phyloP scores from a whole-genome alignment of 2,113 vertebrate species.

The Colistium nudipinnis region DNA sequence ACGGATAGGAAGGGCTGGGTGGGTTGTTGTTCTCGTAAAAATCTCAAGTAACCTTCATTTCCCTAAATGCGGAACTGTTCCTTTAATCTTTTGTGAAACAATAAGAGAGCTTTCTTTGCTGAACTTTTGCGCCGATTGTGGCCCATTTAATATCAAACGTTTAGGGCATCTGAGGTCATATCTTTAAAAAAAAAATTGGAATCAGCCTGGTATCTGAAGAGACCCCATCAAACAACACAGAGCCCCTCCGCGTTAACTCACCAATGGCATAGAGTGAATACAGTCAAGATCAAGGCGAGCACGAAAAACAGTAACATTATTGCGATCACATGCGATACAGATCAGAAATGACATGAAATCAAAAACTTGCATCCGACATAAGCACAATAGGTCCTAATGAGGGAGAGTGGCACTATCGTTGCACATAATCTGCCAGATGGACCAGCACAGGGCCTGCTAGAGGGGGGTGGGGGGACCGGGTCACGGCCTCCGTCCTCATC shows the following conservation, averaged over 20 bases:
- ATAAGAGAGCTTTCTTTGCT: background rate
- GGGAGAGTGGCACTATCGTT: constrained; percentile 40
- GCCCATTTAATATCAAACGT: background rate
- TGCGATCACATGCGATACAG: background rate
- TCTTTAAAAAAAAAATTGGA: background rate
- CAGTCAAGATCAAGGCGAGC: background rate
- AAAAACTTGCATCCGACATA: constrained; percentile 13
- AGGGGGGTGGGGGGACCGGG: constrained; percentile 69
- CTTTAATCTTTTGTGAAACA: too few species aligned
- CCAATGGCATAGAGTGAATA: background rate
- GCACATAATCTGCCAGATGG: constrained; percentile 71
- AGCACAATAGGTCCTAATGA: constrained; percentile 29
- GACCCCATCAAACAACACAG: constrained; percentile 3
- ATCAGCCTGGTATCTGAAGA: too few species aligned
- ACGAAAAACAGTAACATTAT: background rate
- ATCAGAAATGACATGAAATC: background rate
- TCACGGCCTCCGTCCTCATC: constrained; percentile 66
- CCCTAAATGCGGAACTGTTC: too few species aligned
- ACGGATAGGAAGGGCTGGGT: too few species aligned
- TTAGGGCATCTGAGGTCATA: background rate
- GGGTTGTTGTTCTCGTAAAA: too few species aligned
- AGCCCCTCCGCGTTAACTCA: background rate
- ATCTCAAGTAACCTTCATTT: background rate
- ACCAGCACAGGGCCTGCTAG: constrained; percentile 56
- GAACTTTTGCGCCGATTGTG: background rate